These are phyloP conservation scores for Lordiphosa clarofinis DNA, from an alignment of 1,140 invertebrate genomes.

Conservation along the genomic window DNA sequence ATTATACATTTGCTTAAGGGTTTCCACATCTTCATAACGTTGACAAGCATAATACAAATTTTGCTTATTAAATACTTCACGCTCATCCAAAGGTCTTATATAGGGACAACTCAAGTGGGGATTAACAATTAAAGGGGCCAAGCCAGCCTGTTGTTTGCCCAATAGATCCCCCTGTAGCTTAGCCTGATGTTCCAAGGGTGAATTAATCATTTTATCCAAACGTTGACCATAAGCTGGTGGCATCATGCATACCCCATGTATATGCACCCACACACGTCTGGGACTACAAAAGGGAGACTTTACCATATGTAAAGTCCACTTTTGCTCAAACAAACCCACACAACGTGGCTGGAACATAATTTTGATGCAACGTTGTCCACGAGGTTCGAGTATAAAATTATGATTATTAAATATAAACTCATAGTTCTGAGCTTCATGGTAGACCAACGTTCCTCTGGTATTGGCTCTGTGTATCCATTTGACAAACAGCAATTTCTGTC, in stretches of 20 bases:
- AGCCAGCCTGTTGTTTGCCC: constrained; percentile 25
- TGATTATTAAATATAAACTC: constrained; percentile 43
- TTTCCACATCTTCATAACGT: constrained; percentile 57
- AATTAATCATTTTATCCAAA: constrained; percentile 15
- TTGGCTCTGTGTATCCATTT: constrained; percentile 15
- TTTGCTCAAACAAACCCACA: constrained; percentile 43
- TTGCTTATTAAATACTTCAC: constrained; percentile 46
- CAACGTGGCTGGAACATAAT: constrained; percentile 41
- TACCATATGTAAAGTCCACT: constrained; percentile 23
- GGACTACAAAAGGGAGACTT: constrained; percentile 38
- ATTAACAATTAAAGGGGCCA: constrained; percentile 36
- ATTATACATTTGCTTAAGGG: constrained; percentile 47
- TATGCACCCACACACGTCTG: constrained; percentile 21
- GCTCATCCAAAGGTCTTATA: constrained; percentile 47
- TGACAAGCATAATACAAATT: constrained; percentile 50
- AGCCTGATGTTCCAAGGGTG: constrained; percentile 30
- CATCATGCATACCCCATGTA: constrained; percentile 45
- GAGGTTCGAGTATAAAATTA: constrained; percentile 31
- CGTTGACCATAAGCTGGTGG: constrained; percentile 24
- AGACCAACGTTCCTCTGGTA: not conserved
- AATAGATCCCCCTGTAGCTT: constrained; percentile 15
- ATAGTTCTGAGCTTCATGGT: constrained; percentile 8
- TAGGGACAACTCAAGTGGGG: constrained; percentile 52
- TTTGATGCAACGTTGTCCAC: constrained; percentile 22
- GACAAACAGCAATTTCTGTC: constrained; percentile 18